A percentile compares a stretch with the other conserved stretches of the same genome.
These are phyloP conservation scores for Pammene fasciana DNA, from an alignment of 2,888 invertebrate genomes.

Conservation along the genomic window DNA sequence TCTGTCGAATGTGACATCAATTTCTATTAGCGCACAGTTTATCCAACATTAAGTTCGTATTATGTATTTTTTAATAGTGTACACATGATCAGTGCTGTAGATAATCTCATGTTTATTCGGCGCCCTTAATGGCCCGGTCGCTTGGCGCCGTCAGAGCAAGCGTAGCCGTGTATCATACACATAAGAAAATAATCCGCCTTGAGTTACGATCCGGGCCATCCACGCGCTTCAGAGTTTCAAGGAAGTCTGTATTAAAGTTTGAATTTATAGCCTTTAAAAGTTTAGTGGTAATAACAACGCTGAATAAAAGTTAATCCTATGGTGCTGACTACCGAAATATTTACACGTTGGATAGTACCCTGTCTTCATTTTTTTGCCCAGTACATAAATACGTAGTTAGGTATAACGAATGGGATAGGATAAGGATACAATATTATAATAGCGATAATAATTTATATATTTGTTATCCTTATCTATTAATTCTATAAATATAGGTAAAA, in stretches of 20 bases:
- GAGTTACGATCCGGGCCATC: conserved; percentile 69
- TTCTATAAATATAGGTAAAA: too few relatives aligned
- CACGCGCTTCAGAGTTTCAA: conserved; percentile 62
- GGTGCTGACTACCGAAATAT: conserved; percentile 24
- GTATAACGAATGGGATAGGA: background rate
- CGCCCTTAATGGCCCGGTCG: conserved; percentile 76
- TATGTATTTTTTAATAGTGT: conserved; percentile 18
- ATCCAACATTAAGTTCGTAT: conserved; percentile 1
- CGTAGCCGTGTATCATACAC: conserved; percentile 77
- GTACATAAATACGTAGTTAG: background rate
- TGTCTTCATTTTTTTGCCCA: background rate
- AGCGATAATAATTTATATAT: too few relatives aligned
- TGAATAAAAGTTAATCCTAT: conserved; percentile 40
- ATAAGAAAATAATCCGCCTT: conserved; percentile 78
- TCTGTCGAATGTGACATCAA: too few relatives aligned
- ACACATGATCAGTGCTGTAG: conserved; percentile 32
- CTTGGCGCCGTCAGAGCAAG: conserved; percentile 68
- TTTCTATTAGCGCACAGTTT: background rate
- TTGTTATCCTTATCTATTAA: too few relatives aligned
- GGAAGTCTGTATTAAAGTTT: conserved; percentile 55
- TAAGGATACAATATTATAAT: too few relatives aligned
- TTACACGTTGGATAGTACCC: conserved; percentile 16
- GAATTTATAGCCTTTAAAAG: conserved; percentile 55
- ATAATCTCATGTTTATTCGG: conserved; percentile 81
- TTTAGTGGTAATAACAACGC: conserved; percentile 44